Evolutionary conservation across 2,797 vertebrate genomes (phyloP), one percentile per base, ranked within the genome.

Genomic region (Danio aesculapii): DNA sequence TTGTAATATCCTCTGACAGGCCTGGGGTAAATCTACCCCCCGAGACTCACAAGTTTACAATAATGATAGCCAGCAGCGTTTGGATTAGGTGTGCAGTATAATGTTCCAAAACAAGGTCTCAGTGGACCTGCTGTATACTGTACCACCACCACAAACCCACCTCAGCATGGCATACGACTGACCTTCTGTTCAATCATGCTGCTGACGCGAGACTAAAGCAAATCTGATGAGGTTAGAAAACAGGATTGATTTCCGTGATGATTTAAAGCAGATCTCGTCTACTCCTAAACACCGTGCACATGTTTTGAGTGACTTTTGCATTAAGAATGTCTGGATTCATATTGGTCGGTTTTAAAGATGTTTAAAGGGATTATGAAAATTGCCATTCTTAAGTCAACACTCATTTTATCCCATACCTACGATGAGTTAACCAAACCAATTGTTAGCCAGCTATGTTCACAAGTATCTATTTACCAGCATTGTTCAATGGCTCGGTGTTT

Each of bases 1-100:
- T 61, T 14, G 73, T 86, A 81, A 84, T 81, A 59, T 55, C 57
- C 6, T 66, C 59, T 81, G 84, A 84, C 81, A 84, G 59, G 78
- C 61, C 80, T 57, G 17, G 30, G 47, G 69, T 81, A 83, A 80
- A 86, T 69, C 63, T 81, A 69, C 67, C 82, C 75, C 67, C n/a
- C 4, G 63, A 71, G 81, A 75, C 71, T 52, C 68, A 64, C 58
- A 84, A 77, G 73, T 58, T 77, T 83, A 73, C 68, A 82, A 44
- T 43, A 77, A 76, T 62, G 39, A 82, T 79, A 78, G 77, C 74
- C 71, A 75, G 80, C 68, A 67, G 52, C 9, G 46, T 52, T 66
- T 77, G 53, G 75, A 81, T 78, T 77, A 61, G 8, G 44, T 75
- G 43, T 64, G n/a, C 49, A 50, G 52, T 71, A 83, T 83, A 49